Conservation (phyloP, 1,140 invertebrate genomes). For the Achroia grisella region DNA sequence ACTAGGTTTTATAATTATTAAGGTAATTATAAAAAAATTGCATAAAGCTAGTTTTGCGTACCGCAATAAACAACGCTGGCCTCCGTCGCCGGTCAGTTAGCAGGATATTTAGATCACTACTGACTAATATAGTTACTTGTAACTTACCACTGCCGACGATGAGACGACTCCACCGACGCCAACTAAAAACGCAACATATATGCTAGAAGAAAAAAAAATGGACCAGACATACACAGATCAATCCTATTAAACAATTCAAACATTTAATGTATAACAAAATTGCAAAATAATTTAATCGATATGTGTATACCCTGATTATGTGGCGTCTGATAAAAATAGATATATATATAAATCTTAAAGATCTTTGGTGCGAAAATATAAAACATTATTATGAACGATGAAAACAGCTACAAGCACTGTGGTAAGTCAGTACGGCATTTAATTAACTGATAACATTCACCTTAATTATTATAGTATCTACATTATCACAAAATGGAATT, state of each 20-base stretch:
- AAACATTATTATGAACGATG: no score
- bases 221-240: no score
- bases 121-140: slow-evolving; percentile 49
- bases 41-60: slow-evolving; percentile 14
- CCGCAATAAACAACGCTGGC: slow-evolving; percentile 17
- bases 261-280: no score
- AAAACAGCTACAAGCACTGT: no score
- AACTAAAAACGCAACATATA: slow-evolving; percentile 57
- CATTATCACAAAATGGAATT: no score
- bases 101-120: slow-evolving; percentile 35
- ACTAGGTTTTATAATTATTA: neutral
- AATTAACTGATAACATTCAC: no score
- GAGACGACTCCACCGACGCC: slow-evolving; percentile 19
- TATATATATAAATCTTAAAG: neutral
- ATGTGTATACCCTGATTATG: neutral
- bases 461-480: no score
- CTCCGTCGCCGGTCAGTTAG: slow-evolving; percentile 1
- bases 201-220: no score
- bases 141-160: slow-evolving; percentile 49
- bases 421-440: no score
- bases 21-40: slow-evolving; percentile 9
- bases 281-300: no score
- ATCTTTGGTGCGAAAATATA: no score
- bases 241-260: no score
- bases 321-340: neutral